Evolutionary conservation across 2,888 invertebrate species (phyloP).

Genomic region (Drosophila emarginata): DNA sequence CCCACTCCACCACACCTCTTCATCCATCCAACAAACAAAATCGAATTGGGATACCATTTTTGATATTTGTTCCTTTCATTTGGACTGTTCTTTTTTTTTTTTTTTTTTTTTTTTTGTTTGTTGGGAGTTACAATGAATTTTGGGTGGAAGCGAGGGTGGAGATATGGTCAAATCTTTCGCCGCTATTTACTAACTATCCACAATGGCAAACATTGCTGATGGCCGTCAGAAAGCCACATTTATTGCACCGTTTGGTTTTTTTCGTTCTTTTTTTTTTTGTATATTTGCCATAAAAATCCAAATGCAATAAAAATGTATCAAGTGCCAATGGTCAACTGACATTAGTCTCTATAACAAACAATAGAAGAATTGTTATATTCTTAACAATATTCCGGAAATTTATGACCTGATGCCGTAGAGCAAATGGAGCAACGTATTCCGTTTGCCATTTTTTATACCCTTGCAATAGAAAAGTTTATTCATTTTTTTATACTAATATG

Average conservation of each 20-base stretch:
- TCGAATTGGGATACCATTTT: background rate
- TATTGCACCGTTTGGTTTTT: background rate
- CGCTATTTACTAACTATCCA: conserved; percentile 2
- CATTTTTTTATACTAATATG: background rate
- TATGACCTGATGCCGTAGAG: conserved; percentile 56
- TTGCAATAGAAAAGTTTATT: background rate
- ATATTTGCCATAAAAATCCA: background rate
- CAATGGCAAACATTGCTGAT: background rate
- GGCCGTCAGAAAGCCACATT: background rate
- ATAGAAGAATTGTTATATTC: conserved; percentile 67
- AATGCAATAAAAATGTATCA: conserved; percentile 52
- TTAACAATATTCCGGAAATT: conserved; percentile 74
- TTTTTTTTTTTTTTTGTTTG: too few species aligned
- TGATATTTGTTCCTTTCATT: background rate
- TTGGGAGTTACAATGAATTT: background rate
- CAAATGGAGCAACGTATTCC: conserved; percentile 46
- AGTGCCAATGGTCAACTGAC: conserved; percentile 6
- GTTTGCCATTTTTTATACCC: conserved; percentile 44
- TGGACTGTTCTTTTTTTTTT: too few species aligned
- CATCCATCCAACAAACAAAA: background rate
- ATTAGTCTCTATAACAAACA: conserved; percentile 13
- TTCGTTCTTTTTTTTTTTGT: background rate
- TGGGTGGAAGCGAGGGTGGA: too few species aligned
- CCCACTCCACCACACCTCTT: background rate
- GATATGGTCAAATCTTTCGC: background rate